Evolutionary conservation across 2,113 vertebrate genomes (phyloP).

Genomic region (Oenanthe oenanthe): DNA sequence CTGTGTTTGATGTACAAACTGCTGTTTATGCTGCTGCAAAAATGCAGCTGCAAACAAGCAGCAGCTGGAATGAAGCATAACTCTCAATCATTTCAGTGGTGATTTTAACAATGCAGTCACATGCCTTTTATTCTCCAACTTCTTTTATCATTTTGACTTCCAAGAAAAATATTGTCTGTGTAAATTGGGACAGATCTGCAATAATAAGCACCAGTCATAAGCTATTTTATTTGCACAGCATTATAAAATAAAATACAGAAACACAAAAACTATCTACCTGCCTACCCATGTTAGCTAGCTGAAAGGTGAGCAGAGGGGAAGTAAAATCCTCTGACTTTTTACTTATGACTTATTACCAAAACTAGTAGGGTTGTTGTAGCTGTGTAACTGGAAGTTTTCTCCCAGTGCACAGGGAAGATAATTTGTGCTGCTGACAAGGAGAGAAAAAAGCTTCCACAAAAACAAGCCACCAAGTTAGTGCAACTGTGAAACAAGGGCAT

Average conservation of each 20-base stretch:
- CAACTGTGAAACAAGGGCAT: not conserved
- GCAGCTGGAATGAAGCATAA: not conserved
- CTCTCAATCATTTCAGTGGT: not conserved
- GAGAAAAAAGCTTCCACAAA: not conserved
- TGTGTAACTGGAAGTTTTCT: not conserved
- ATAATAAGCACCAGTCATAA: not conserved
- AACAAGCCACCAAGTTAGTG: not conserved
- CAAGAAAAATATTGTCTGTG: not conserved
- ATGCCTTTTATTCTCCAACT: not conserved
- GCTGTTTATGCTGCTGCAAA: not conserved
- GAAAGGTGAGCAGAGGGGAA: not conserved
- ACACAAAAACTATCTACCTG: not conserved
- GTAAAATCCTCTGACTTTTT: not conserved
- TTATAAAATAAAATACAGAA: not conserved
- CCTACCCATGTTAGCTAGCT: not conserved
- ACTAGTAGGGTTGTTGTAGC: not conserved
- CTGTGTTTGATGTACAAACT: not conserved
- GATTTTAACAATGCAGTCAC: not conserved
- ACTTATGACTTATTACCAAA: not conserved
- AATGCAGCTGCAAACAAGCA: not conserved
- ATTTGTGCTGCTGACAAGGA: not conserved
- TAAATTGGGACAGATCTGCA: not conserved
- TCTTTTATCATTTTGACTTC: not conserved
- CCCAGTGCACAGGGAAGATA: not conserved
- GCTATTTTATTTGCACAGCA: not conserved